Evolutionary conservation across 2,888 invertebrate species (phyloP).

Genomic region (Callimorpha dominula): DNA sequence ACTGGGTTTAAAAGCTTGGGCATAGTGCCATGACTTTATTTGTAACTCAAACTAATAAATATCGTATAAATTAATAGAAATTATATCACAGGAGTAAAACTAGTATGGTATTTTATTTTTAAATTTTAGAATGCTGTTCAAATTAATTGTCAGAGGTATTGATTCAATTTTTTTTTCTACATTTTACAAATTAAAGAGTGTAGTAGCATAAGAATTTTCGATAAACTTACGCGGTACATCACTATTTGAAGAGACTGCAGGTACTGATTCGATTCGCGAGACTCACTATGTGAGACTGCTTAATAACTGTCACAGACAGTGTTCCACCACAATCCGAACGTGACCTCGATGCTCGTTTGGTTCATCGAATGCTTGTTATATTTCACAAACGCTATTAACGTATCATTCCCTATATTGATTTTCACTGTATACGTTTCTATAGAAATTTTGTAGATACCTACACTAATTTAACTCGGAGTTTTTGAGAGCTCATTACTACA

Average conservation of each 20-base stretch:
- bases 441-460: not conserved
- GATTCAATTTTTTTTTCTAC: too few relatives aligned
- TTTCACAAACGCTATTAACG: constrained; percentile 6
- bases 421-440: not conserved
- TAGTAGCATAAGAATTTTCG: constrained; percentile 16
- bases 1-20: too few relatives aligned
- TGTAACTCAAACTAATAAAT: too few relatives aligned
- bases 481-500: too few relatives aligned
- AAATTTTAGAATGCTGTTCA: too few relatives aligned
- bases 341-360: constrained; percentile 44
- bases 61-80: too few relatives aligned
- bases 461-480: too few relatives aligned
- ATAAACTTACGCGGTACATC: constrained; percentile 25
- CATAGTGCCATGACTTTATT: too few relatives aligned
- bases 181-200: too few relatives aligned
- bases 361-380: constrained; percentile 46
- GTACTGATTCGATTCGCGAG: not conserved
- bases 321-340: constrained; percentile 54
- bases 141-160: too few relatives aligned
- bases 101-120: too few relatives aligned
- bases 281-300: constrained; percentile 45
- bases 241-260: constrained; percentile 12
- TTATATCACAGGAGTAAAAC: too few relatives aligned
- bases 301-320: constrained; percentile 55
- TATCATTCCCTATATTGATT: not conserved